phyloP scores from a whole-genome alignment of 2,797 vertebrate species.

The Alca torda region DNA sequence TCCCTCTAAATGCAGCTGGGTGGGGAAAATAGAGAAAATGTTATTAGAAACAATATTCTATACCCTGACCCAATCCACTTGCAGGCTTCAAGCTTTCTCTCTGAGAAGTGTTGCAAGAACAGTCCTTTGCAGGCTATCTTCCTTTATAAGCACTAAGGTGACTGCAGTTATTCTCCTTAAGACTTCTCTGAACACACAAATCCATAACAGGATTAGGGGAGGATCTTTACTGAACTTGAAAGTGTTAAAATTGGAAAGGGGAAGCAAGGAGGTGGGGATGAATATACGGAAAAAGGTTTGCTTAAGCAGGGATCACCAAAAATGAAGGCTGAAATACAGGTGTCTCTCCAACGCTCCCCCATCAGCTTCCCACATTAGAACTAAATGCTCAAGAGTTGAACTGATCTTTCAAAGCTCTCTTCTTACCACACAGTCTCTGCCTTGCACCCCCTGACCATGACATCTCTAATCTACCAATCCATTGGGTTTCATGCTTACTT shows the following conservation, averaged over 20 bases:
- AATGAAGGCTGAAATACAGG: neutral
- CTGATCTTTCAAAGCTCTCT: neutral
- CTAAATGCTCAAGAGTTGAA: neutral
- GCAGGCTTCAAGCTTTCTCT: neutral
- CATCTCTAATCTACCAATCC: neutral
- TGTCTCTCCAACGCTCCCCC: neutral
- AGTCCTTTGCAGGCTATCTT: neutral
- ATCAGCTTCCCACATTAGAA: neutral
- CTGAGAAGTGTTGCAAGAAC: neutral
- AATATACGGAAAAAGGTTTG: neutral
- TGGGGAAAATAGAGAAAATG: neutral
- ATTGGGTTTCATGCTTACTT: conserved; percentile 74
- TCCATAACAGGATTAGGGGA: neutral
- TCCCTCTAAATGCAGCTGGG: conserved; percentile 88
- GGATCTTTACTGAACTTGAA: neutral
- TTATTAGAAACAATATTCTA: neutral
- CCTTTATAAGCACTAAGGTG: neutral
- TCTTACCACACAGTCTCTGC: neutral
- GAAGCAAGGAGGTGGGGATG: neutral
- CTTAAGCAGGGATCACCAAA: neutral
- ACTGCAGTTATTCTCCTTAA: neutral
- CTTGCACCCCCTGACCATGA: neutral
- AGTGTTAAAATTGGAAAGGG: neutral
- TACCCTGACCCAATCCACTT: neutral
- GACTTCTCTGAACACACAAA: neutral